Percentiles rank a stretch among this genome's conserved stretches.
These are phyloP conservation scores for Augochlorella aurata DNA, from an alignment of 2,888 invertebrate species.

Conservation along the genomic window DNA sequence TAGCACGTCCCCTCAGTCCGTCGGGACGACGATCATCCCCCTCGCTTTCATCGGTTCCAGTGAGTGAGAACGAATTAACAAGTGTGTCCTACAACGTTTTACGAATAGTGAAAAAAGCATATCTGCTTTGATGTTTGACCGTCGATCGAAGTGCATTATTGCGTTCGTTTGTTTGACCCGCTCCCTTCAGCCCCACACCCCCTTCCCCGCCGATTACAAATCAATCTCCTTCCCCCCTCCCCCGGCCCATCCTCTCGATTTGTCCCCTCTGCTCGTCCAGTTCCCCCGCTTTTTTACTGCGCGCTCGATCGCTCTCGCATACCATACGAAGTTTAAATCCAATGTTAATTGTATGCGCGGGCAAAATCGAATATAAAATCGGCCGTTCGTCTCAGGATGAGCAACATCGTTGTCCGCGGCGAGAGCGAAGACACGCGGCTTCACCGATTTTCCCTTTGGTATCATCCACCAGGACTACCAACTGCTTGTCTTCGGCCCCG, in stretches of 20 bases:
- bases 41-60: conserved; percentile 51
- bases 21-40: conserved; percentile 31
- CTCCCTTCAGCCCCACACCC: conserved; percentile 14
- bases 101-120: conserved; percentile 50
- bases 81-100: conserved; percentile 45
- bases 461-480: conserved; percentile 15
- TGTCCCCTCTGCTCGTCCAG: conserved; percentile 43
- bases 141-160: conserved; percentile 57
- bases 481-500: conserved; percentile 34
- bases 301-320: conserved; percentile 61
- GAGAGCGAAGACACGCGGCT: conserved; percentile 46
- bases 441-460: background rate
- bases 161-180: conserved; percentile 58
- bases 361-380: conserved; percentile 62
- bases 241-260: conserved; percentile 46
- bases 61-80: conserved; percentile 59
- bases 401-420: conserved; percentile 34
- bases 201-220: conserved; percentile 19
- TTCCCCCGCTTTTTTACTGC: conserved; percentile 68
- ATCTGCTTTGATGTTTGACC: conserved; percentile 48
- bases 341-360: conserved; percentile 60
- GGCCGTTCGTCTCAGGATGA: conserved; percentile 45
- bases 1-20: conserved; percentile 40
- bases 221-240: conserved; percentile 41
- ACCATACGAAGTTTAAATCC: conserved; percentile 42